These are phyloP conservation scores for Nylanderia fulva DNA, from an alignment of 1,140 invertebrate species.

Conservation along the genomic window DNA sequence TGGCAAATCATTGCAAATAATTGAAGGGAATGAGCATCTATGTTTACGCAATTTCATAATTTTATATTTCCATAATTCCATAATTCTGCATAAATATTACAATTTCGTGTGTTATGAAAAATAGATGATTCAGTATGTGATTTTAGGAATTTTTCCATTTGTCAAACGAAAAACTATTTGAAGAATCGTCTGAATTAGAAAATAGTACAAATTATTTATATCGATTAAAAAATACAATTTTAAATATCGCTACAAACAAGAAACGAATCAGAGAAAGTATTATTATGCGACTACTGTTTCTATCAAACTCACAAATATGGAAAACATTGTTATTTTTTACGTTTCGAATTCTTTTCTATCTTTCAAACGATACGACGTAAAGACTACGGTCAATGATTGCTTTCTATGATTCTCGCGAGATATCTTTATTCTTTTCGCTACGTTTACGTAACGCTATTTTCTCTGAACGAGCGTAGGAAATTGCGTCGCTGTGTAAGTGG, in stretches of 20 bases:
- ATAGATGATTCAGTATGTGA: not conserved
- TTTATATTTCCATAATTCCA: too few relatives aligned
- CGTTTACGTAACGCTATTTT: constrained; percentile 3
- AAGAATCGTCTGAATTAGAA: not conserved
- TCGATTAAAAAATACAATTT: not conserved
- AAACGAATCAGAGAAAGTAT: not conserved
- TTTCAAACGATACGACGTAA: constrained; percentile 28
- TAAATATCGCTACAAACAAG: not conserved
- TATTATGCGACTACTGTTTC: too few relatives aligned
- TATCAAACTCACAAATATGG: not conserved
- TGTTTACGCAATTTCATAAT: too few relatives aligned
- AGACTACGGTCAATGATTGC: constrained; percentile 36
- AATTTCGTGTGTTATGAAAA: not conserved
- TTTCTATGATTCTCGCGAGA: constrained; percentile 31
- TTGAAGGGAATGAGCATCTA: too few relatives aligned
- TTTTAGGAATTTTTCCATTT: not conserved
- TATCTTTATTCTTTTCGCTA: constrained; percentile 20
- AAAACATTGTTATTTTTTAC: constrained; percentile 1
- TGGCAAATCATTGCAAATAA: too few relatives aligned
- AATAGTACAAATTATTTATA: not conserved
- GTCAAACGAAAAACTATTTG: not conserved
- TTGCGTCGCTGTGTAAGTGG: constrained; percentile 37
- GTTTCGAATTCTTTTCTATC: not conserved
- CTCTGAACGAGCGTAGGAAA: constrained; percentile 10
- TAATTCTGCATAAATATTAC: too few relatives aligned